Conservation (phyloP, 1,140 invertebrate genomes). For the Meloidogyne exigua region DNA sequence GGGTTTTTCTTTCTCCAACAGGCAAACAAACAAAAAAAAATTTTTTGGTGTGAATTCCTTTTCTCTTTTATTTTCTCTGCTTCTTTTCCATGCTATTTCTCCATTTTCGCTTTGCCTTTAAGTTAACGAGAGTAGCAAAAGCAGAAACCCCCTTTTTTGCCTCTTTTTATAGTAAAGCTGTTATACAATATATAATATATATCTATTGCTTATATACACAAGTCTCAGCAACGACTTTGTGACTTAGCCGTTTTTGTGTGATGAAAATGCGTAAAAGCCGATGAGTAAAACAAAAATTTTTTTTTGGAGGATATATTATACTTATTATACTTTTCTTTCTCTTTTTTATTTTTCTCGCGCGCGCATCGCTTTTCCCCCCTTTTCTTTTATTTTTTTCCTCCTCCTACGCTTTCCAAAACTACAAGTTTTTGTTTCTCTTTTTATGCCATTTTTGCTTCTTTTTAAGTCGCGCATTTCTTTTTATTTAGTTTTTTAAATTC, state of each 20-base stretch:
- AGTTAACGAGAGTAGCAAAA: background rate
- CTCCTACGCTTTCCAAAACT: conserved; percentile 3
- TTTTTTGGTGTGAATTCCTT: background rate
- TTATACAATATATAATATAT: too few relatives aligned
- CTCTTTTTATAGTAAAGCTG: background rate
- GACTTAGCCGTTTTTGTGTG: background rate
- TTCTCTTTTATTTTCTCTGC: background rate
- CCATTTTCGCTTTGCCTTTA: background rate
- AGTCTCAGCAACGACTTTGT: background rate
- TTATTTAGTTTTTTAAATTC: too few relatives aligned
- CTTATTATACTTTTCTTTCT: background rate
- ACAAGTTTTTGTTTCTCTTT: background rate
- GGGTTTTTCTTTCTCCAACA: background rate
- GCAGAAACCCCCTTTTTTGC: background rate
- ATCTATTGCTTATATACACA: background rate
- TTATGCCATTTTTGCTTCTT: background rate
- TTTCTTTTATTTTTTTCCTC: background rate
- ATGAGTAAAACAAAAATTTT: conserved; percentile 5
- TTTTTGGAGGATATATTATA: background rate
- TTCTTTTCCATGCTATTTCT: background rate
- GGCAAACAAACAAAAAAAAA: background rate
- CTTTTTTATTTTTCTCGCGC: background rate
- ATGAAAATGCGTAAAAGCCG: background rate
- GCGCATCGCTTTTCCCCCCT: background rate
- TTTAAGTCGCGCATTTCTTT: background rate